These are phyloP conservation scores for Phylloscopus collybita DNA, from an alignment of 2,797 vertebrate species.

Conservation along the genomic window DNA sequence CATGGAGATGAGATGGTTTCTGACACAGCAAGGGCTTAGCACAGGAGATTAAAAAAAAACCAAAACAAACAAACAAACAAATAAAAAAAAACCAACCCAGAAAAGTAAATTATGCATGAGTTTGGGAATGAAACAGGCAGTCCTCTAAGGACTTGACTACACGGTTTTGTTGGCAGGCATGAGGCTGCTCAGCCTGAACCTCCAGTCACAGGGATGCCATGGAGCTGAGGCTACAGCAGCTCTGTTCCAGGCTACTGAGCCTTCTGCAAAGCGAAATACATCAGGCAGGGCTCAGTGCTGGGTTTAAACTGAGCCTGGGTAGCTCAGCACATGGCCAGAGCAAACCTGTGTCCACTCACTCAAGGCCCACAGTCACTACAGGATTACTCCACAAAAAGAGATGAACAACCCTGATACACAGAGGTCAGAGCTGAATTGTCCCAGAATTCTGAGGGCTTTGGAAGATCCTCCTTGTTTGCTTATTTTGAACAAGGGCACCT, in stretches of 20 bases:
- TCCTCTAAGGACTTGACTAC: neutral
- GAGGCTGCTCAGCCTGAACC: neutral
- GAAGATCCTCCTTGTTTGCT: neutral
- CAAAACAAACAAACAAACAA: neutral
- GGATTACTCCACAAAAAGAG: neutral
- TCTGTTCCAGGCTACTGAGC: slow-evolving; percentile 19
- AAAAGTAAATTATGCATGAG: neutral
- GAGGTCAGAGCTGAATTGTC: neutral
- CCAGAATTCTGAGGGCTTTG: neutral
- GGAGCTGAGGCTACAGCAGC: neutral
- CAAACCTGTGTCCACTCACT: neutral
- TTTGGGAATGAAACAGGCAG: neutral
- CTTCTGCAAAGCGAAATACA: neutral
- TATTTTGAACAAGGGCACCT: neutral
- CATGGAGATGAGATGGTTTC: neutral
- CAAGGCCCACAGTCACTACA: neutral
- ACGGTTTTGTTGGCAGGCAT: neutral
- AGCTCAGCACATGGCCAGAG: neutral
- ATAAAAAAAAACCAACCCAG: too few relatives aligned
- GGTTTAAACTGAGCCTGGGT: neutral
- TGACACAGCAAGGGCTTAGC: slow-evolving; percentile 7
- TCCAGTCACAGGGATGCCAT: neutral
- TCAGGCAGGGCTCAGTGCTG: neutral
- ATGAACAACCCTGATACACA: fast-evolving
- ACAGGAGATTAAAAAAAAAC: neutral